Base-by-base conservation (phyloP, 2,888 invertebrate genomes). In the Calameuta filiformis region DNA sequence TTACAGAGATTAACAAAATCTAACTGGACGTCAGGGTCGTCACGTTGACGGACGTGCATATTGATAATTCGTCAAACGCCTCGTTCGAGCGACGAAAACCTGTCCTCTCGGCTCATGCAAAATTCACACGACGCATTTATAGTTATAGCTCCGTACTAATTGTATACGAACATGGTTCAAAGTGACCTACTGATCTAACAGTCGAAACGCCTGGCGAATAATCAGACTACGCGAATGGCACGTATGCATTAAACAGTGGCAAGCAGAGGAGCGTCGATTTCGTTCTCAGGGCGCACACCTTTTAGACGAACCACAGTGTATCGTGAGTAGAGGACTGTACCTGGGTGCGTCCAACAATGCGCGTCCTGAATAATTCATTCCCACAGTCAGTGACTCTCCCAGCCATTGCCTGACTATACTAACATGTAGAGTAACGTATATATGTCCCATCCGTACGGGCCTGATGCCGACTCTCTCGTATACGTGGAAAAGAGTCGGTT, bases 261-360 rank as follows among this genome's bases (percentile, higher is more conserved):
- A 56, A 9, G 56, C 23, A 40, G 56, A 23, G 56, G 56, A 56
- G 56, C 23, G 56, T 87, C 86, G 86, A 87, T 88, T 87, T 89
- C 86, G 88, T 89, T 89, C 88, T 81, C 81, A 87, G 84, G 56
- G 23, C 89, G 85, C 89, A 88, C 88, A 88, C 83, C 73, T 68
- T 68, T 56, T 68, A 40, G 15, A 56, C 56, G 40, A 76, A 56
- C 56, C 34, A 37, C 31, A 56, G 35, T 31, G 73, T 68, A 33
- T 4, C 34, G 56, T 75, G 31, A 35, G 69, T 34, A 12, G 6
- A 30, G 81, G 83, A 82, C 80, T 85, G 85, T 86, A 88, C 84
- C 89, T 89, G 89, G 89, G 89, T 84, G 89, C 89, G 89, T 89
- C 89, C 86, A 88, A 88, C 89, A 88, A 89, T 89, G 86, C 87